These are phyloP conservation scores for Odontophorus gujanensis DNA, from an alignment of 2,113 vertebrate species.

Conservation along the genomic window DNA sequence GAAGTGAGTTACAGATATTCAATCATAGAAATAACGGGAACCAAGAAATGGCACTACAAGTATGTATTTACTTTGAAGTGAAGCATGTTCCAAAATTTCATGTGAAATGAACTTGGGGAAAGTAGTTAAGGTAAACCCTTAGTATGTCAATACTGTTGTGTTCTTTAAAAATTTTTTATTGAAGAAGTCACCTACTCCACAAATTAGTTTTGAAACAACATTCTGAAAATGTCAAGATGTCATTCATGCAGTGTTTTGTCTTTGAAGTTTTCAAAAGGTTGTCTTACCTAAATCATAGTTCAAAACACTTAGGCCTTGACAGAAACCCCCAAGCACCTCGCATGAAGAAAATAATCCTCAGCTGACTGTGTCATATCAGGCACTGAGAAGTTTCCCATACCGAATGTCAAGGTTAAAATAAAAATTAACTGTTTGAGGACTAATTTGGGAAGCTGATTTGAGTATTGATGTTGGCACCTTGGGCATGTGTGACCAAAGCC, in stretches of 20 bases:
- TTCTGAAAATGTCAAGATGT: conserved; percentile 29
- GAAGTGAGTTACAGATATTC: not conserved
- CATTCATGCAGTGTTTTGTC: not conserved
- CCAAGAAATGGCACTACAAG: not conserved
- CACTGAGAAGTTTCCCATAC: not conserved
- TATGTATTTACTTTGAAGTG: not conserved
- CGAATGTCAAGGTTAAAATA: not conserved
- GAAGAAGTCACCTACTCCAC: not conserved
- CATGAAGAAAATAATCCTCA: not conserved
- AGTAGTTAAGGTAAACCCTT: not conserved
- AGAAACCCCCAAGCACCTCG: not conserved
- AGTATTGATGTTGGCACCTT: conserved; percentile 5
- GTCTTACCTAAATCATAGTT: not conserved
- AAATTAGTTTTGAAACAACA: conserved; percentile 7
- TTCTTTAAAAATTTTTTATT: not conserved
- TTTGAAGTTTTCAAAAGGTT: not conserved
- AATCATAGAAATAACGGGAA: not conserved
- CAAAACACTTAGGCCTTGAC: not conserved
- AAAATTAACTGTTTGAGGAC: not conserved
- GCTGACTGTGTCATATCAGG: not conserved
- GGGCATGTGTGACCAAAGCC: conserved; percentile 26
- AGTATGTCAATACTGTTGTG: not conserved
- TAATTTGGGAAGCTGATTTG: not conserved
- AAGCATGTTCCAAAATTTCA: not conserved
- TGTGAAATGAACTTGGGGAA: not conserved